A percentile compares a stretch with the other conserved stretches of the same genome.
These are phyloP conservation scores for Melitaea cinxia DNA, from an alignment of 1,140 invertebrate genomes.

Conservation along the genomic window DNA sequence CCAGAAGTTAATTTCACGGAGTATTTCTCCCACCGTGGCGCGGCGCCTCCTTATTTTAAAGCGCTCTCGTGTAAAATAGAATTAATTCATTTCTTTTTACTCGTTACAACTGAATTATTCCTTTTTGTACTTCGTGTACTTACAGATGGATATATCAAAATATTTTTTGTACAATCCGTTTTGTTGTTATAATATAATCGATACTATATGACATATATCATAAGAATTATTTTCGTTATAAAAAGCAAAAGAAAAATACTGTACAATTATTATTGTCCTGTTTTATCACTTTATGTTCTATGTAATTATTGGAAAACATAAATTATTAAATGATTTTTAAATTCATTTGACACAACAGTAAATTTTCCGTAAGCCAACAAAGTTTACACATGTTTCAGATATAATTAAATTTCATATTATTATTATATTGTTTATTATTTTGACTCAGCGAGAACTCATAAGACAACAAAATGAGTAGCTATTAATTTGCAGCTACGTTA, in stretches of 20 bases:
- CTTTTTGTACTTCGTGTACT: neutral
- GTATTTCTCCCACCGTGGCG: slow-evolving; percentile 62
- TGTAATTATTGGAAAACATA: too few species aligned
- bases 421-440: neutral
- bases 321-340: too few species aligned
- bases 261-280: too few species aligned
- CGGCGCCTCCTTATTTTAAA: slow-evolving; percentile 55
- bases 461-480: neutral
- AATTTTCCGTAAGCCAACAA: too few species aligned
- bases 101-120: slow-evolving; percentile 13
- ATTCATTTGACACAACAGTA: too few species aligned
- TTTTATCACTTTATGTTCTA: too few species aligned
- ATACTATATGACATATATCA: neutral
- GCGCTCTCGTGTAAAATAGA: slow-evolving; percentile 60
- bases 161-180: neutral
- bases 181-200: neutral
- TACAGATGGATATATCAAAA: neutral
- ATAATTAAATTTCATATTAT: too few species aligned
- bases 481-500: neutral
- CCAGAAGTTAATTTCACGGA: slow-evolving; percentile 72
- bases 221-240: too few species aligned
- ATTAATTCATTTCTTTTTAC: slow-evolving; percentile 49
- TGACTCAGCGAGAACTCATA: neutral
- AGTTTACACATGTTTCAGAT: too few species aligned
- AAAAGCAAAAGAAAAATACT: too few species aligned